Evolutionary conservation across 2,888 invertebrate genomes (phyloP), one percentile per base, ranked within the genome.

Genomic region (Andrena bucephala): DNA sequence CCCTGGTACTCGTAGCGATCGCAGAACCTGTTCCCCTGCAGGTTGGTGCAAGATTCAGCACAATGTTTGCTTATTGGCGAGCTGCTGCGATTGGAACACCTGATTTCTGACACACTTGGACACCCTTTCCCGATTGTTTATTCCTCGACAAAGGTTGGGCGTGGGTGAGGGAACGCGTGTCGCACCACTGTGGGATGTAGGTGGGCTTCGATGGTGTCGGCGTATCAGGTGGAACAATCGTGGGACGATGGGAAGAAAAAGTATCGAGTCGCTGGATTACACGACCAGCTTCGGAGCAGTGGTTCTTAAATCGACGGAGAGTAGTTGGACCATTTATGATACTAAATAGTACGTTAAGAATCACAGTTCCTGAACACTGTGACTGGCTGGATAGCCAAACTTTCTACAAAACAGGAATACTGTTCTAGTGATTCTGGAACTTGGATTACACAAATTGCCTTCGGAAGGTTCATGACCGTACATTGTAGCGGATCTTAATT

Each of bases 211-310:
- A 13, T 33, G 66, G 63, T 54, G 50, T 42, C 42, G 62, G 27
- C 65, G 62, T 69, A 81, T 81, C 69, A 31, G 63, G 27, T 50
- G 59, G 36, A 36, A 31, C 65, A 69, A 81, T 81, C 83, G 10
- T 52, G 42, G 27, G 59, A 36, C 59, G 36, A n/a, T 20, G 57
- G 36, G 27, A 69, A 65, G 65, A 69, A 77, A 68, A 76, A 75
- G 76, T 65, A 69, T 76, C 67, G 48, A 29, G 48, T 31, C 42
- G 59, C 33, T 4, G 52, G 57, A 72, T 76, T 42, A 31, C 29
- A 16, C 8, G 48, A 81, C 76, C 81, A 72, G 83, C 81, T 81
- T 77, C n/a, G 31, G 59, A n/a, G 29, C 76, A 81, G 83, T 69
- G 81, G 76, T 81, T 76, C 83, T 81, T 69, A 66, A 36, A 29